phyloP scores from a whole-genome alignment of 2,888 invertebrate genomes.

The Nomada flava region DNA sequence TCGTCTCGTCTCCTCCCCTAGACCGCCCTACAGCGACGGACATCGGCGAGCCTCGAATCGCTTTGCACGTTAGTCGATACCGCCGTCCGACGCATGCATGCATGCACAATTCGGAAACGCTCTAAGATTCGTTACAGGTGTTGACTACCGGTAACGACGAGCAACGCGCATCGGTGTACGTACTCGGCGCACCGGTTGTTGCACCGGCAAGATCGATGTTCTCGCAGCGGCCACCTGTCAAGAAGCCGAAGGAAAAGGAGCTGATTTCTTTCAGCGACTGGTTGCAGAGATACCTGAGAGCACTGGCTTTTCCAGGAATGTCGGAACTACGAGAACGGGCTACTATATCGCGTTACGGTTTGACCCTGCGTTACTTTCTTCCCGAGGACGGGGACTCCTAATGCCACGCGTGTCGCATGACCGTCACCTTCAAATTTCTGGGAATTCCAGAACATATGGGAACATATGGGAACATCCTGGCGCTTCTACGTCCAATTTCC shows the following conservation, averaged over 20 bases:
- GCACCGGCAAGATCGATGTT: conserved; percentile 74
- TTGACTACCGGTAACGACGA: conserved; percentile 66
- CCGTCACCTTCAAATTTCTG: not conserved
- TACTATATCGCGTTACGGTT: conserved; percentile 21
- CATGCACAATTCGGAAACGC: not conserved
- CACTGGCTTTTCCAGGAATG: conserved; percentile 44
- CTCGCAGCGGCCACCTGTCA: conserved; percentile 43
- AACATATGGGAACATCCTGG: not conserved
- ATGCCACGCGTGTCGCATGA: not conserved
- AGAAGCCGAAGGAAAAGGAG: conserved; percentile 54
- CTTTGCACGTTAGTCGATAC: not conserved
- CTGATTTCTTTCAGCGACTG: conserved; percentile 53
- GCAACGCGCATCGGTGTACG: conserved; percentile 64
- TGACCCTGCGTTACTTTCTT: conserved; percentile 12
- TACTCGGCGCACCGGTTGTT: conserved; percentile 62
- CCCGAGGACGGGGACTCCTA: not conserved
- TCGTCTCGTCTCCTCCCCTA: conserved; percentile 20
- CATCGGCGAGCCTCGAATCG: conserved; percentile 17
- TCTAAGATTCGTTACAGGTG: too few species aligned
- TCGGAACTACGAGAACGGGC: conserved; percentile 9
- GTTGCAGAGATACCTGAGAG: conserved; percentile 35
- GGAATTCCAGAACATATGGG: conserved; percentile 16
- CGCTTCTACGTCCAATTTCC: not conserved
- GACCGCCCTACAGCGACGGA: not conserved
- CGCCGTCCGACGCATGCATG: conserved; percentile 1